Conservation (phyloP, 2,113 vertebrate species). For the Platanista minor region DNA sequence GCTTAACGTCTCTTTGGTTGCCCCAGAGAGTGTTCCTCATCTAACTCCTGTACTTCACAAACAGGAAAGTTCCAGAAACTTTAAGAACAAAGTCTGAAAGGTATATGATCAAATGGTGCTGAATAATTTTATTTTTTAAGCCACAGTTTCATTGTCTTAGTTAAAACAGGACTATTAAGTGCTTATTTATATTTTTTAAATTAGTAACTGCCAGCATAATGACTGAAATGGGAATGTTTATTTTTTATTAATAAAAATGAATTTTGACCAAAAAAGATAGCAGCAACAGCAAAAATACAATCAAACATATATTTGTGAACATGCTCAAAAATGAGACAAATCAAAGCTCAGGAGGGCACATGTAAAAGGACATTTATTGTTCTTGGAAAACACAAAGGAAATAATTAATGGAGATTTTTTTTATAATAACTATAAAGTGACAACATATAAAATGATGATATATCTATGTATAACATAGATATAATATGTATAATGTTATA, state of each 20-base stretch:
- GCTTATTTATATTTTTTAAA: neutral
- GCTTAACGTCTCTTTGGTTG: conserved; percentile 13
- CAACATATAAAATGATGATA: neutral
- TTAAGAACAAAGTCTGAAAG: conserved; percentile 57
- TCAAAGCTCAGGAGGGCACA: neutral
- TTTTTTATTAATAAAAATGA: conserved; percentile 89
- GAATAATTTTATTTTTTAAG: neutral
- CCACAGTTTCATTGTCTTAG: neutral
- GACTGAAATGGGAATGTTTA: conserved; percentile 70
- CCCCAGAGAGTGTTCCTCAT: conserved; percentile 26
- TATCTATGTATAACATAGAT: neutral
- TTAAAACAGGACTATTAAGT: neutral
- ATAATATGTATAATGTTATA: neutral
- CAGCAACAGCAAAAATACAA: neutral
- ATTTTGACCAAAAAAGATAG: conserved; percentile 78
- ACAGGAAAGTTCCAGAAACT: conserved; percentile 48
- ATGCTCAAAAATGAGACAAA: neutral
- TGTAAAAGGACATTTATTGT: neutral
- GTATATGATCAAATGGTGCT: conserved; percentile 64
- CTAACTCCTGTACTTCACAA: conserved; percentile 17
- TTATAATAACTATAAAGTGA: neutral
- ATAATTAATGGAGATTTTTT: neutral
- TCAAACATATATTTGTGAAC: neutral
- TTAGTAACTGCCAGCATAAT: neutral
- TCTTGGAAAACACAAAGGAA: neutral